These are phyloP conservation scores for Vultur gryphus DNA, from an alignment of 2,797 vertebrate species.

Conservation along the genomic window DNA sequence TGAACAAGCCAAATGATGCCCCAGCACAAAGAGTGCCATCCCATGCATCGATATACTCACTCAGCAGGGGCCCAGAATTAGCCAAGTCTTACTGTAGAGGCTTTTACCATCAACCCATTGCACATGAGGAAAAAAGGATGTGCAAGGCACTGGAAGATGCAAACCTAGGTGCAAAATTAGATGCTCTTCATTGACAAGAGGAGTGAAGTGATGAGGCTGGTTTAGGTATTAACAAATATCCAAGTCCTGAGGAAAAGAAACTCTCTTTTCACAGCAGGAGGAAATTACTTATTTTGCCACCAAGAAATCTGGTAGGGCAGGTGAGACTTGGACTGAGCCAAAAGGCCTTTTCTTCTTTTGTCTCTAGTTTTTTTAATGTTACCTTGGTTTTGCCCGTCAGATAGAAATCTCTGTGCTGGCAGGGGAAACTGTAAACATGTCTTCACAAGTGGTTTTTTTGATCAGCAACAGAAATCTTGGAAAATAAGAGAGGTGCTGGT, in stretches of 20 bases:
- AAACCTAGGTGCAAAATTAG: background rate
- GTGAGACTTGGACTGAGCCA: background rate
- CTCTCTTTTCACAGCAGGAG: background rate
- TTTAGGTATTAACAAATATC: background rate
- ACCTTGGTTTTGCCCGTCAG: background rate
- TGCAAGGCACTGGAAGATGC: background rate
- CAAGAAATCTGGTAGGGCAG: background rate
- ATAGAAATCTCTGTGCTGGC: background rate
- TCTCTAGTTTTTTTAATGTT: background rate
- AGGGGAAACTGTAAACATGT: background rate
- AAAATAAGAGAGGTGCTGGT: background rate
- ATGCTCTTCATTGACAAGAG: background rate
- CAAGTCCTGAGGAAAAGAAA: background rate
- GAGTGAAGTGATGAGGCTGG: background rate
- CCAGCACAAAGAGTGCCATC: background rate
- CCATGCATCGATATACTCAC: too few relatives aligned
- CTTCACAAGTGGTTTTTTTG: background rate
- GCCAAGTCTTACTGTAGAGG: background rate
- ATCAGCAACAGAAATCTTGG: background rate
- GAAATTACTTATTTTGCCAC: background rate
- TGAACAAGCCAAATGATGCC: background rate
- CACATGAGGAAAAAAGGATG: background rate
- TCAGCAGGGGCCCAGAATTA: background rate
- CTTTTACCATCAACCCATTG: background rate
- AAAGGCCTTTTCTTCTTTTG: background rate